A percentile compares a stretch with the other conserved stretches of the same genome.
These are phyloP conservation scores for Colostygia pectinataria DNA, from an alignment of 2,888 invertebrate genomes.

Conservation along the genomic window DNA sequence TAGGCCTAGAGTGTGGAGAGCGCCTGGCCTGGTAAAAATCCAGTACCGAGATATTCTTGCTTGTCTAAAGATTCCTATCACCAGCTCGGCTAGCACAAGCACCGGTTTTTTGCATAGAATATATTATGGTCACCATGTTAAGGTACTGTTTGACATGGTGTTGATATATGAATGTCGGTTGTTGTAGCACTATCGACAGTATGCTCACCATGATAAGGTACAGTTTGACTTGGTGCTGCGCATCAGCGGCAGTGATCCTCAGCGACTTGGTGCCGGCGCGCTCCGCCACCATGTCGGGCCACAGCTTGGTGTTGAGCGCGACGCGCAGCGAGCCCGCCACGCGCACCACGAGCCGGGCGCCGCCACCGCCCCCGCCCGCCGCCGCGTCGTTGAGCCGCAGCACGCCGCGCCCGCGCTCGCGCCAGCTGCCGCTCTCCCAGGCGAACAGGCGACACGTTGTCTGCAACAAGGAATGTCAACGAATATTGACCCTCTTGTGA, in stretches of 20 bases:
- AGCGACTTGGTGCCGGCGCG: slow-evolving; percentile 93
- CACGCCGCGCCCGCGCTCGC: slow-evolving; percentile 95
- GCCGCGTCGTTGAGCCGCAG: slow-evolving; percentile 92
- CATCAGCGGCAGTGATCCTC: slow-evolving; percentile 93
- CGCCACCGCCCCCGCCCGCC: slow-evolving; percentile 51
- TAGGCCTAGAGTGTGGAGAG: too few relatives aligned
- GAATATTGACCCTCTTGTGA: not conserved
- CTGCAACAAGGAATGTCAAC: slow-evolving; percentile 57
- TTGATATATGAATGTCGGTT: too few relatives aligned
- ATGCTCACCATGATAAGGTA: slow-evolving; percentile 90
- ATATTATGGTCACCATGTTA: too few relatives aligned
- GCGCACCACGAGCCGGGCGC: slow-evolving; percentile 92
- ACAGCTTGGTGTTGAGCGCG: slow-evolving; percentile 95
- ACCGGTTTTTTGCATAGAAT: too few relatives aligned
- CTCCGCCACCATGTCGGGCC: slow-evolving; percentile 96
- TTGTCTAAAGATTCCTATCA: too few relatives aligned
- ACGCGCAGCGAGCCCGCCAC: slow-evolving; percentile 94
- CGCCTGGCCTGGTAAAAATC: too few relatives aligned
- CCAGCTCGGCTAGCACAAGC: too few relatives aligned
- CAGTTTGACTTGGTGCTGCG: slow-evolving; percentile 91
- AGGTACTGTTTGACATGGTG: too few relatives aligned
- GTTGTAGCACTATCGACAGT: not conserved
- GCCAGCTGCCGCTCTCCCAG: slow-evolving; percentile 93
- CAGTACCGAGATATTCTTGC: too few relatives aligned
- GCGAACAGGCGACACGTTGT: slow-evolving; percentile 94